Conservation (phyloP, 2,888 invertebrate genomes). For the Cremastinae sp. region DNA sequence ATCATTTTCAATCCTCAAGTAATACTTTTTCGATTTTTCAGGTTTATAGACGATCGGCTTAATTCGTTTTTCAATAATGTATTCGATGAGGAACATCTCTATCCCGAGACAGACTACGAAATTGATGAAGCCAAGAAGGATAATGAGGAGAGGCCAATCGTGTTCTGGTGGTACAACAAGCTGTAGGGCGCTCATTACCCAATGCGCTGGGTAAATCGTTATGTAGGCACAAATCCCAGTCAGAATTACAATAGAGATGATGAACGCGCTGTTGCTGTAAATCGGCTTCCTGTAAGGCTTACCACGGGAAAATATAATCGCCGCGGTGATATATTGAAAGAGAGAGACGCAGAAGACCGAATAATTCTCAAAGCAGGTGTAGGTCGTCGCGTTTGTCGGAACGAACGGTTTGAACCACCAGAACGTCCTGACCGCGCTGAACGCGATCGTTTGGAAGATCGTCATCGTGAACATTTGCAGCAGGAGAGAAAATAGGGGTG, state of each 20-base stretch:
- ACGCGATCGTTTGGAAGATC: constrained; percentile 80
- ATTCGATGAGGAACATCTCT: constrained; percentile 83
- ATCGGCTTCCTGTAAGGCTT: constrained; percentile 85
- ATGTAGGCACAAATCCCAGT: constrained; percentile 81
- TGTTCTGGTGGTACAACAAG: constrained; percentile 76
- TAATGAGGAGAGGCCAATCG: constrained; percentile 79
- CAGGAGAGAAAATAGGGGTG: constrained; percentile 82
- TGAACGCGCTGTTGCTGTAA: constrained; percentile 83
- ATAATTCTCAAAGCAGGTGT: constrained; percentile 84
- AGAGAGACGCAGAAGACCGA: constrained; percentile 84
- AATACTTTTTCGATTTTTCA: constrained; percentile 83
- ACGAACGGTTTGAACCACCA: constrained; percentile 82
- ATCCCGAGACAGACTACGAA: constrained; percentile 83
- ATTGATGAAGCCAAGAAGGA: constrained; percentile 78
- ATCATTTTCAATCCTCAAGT: constrained; percentile 83
- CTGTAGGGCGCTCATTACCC: constrained; percentile 77
- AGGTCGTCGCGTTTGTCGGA: constrained; percentile 75
- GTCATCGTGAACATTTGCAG: constrained; percentile 81
- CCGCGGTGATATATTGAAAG: constrained; percentile 86
- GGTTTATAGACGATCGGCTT: constrained; percentile 81
- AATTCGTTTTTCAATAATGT: constrained; percentile 82
- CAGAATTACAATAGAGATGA: constrained; percentile 80
- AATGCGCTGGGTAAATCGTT: constrained; percentile 80
- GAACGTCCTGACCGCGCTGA: constrained; percentile 81
- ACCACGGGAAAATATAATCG: constrained; percentile 85